Conservation (phyloP, 2,888 invertebrate species). For the Archips xylosteana region DNA sequence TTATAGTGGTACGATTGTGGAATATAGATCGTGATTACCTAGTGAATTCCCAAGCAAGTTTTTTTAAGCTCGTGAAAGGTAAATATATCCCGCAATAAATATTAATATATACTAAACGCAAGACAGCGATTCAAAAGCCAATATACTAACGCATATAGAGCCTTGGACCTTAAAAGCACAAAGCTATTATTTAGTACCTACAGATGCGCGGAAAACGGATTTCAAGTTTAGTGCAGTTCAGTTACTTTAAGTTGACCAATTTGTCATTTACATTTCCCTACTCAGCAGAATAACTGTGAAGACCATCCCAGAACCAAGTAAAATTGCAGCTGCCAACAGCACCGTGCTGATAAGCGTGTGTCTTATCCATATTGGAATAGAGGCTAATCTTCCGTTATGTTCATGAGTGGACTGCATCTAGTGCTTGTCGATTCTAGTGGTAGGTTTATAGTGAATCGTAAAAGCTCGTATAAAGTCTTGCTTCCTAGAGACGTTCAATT, state of each 20-base stretch:
- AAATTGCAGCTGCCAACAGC: background rate
- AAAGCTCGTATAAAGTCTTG: conserved; percentile 63
- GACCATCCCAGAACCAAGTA: conserved; percentile 8
- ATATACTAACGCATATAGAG: background rate
- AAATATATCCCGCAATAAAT: too few relatives aligned
- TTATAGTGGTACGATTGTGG: too few relatives aligned
- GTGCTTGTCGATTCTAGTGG: conserved; percentile 40
- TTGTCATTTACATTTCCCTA: conserved; percentile 27
- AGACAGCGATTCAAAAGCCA: background rate
- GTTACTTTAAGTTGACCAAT: conserved; percentile 19
- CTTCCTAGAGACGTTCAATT: conserved; percentile 68
- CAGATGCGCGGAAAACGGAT: background rate
- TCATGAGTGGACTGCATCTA: background rate
- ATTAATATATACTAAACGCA: too few relatives aligned
- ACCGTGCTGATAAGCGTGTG: background rate
- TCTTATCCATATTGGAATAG: background rate
- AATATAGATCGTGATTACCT: too few relatives aligned
- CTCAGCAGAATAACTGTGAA: conserved; percentile 18
- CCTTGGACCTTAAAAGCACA: background rate
- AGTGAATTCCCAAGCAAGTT: too few relatives aligned
- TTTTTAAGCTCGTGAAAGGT: too few relatives aligned
- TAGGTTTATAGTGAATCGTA: conserved; percentile 61
- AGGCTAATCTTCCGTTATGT: background rate
- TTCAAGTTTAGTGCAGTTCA: conserved; percentile 5
- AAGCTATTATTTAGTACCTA: background rate